Percentiles rank a stretch among this genome's conserved stretches.
Conservation (phyloP, 2,797 vertebrate genomes). For the Delichon dasypus region DNA sequence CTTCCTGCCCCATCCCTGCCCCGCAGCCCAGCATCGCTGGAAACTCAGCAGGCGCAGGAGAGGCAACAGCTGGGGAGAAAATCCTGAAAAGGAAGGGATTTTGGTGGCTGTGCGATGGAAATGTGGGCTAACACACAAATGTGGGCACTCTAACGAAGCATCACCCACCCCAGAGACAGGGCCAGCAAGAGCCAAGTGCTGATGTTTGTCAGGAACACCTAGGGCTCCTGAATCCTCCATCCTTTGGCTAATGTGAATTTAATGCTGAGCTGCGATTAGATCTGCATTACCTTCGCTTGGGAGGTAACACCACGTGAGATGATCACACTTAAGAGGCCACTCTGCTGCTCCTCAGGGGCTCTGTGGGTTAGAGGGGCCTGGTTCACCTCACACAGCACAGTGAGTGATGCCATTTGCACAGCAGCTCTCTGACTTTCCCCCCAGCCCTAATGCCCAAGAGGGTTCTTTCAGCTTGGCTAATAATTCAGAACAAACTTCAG, state of each 20-base stretch:
- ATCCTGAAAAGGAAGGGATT: neutral
- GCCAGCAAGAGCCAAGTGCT: neutral
- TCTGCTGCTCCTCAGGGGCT: neutral
- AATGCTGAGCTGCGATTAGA: neutral
- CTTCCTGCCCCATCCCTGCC: neutral
- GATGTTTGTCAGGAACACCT: neutral
- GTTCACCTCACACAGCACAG: neutral
- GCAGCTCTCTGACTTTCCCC: neutral
- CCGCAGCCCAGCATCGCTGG: rapidly evolving
- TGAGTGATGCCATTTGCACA: neutral
- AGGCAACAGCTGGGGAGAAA: neutral
- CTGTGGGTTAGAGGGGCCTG: neutral
- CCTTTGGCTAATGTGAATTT: rapidly evolving
- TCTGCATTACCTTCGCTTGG: neutral
- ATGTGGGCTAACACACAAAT: neutral
- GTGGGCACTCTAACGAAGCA: neutral
- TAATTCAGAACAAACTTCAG: neutral
- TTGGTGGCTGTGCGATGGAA: neutral
- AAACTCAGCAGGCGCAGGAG: neutral
- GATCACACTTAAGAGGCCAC: neutral
- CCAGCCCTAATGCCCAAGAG: neutral
- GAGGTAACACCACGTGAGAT: neutral
- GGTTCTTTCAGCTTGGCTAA: neutral
- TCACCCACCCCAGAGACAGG: neutral
- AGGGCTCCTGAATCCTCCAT: neutral